Evolutionary conservation across 1,140 invertebrate genomes (phyloP).

Genomic region (Leptinotarsa undecemlineata): DNA sequence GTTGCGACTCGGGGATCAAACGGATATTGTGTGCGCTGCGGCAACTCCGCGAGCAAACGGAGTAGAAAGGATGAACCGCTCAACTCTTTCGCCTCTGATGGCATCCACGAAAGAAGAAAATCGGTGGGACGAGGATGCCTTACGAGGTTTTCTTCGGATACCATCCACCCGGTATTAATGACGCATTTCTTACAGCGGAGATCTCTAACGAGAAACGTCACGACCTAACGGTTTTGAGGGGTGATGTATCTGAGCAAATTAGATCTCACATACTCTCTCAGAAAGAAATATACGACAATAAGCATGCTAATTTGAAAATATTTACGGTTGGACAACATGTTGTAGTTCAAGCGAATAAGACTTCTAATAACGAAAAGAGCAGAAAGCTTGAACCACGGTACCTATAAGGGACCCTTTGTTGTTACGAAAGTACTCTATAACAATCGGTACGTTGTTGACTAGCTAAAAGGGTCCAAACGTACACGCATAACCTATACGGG

Average conservation of each 20-base stretch:
- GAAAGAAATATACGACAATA: slow-evolving; percentile 28
- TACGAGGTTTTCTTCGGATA: too few species aligned
- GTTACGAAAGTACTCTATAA: slow-evolving; percentile 38
- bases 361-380: slow-evolving; percentile 33
- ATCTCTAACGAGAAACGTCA: too few species aligned
- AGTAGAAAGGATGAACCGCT: slow-evolving; percentile 38
- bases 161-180: too few species aligned
- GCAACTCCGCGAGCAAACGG: slow-evolving; percentile 40
- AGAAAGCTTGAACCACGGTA: slow-evolving; percentile 37
- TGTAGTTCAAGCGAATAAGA: slow-evolving; percentile 18
- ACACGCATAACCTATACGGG: slow-evolving; percentile 35
- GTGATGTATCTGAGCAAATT: slow-evolving; percentile 14
- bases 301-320: slow-evolving; percentile 4
- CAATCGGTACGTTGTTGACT: slow-evolving; percentile 37
- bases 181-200: too few species aligned
- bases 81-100: slow-evolving; percentile 17
- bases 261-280: slow-evolving; percentile 1
- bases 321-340: slow-evolving; percentile 29
- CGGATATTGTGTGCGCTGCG: too few species aligned
- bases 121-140: neutral
- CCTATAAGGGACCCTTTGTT: slow-evolving; percentile 43
- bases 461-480: slow-evolving; percentile 39
- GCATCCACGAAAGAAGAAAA: neutral
- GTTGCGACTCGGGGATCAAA: too few species aligned
- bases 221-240: neutral